Evolutionary conservation across 2,797 vertebrate genomes (phyloP).

Genomic region (Delichon dasypus): DNA sequence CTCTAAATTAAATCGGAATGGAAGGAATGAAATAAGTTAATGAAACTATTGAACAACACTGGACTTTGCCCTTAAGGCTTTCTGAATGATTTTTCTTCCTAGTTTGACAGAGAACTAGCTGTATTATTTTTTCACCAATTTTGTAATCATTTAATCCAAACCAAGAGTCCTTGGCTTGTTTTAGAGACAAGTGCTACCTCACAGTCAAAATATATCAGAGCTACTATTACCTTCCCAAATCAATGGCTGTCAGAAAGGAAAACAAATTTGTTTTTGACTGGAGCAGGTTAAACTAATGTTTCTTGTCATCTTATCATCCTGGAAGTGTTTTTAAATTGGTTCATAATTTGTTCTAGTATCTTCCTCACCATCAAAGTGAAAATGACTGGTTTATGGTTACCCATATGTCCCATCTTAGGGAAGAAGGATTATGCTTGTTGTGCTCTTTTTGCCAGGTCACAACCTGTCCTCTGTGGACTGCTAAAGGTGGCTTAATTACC

Average conservation of each 20-base stretch:
- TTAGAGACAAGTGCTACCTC: not conserved
- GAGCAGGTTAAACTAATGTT: not conserved
- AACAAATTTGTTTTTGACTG: not conserved
- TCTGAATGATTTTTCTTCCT: not conserved
- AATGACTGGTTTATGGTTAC: not conserved
- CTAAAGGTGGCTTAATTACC: not conserved
- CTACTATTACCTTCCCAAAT: not conserved
- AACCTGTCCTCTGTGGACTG: not conserved
- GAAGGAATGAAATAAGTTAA: not conserved
- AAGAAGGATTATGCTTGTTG: not conserved
- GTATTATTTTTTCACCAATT: not conserved
- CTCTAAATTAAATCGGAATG: not conserved
- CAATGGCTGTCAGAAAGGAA: slow-evolving; percentile 11
- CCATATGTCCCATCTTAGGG: not conserved
- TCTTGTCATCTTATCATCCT: not conserved
- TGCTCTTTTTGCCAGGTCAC: not conserved
- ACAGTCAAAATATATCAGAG: slow-evolving; percentile 3
- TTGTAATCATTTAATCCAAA: not conserved
- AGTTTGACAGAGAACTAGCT: not conserved
- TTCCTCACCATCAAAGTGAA: not conserved
- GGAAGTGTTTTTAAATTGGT: not conserved
- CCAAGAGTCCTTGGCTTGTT: not conserved
- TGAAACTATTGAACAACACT: not conserved
- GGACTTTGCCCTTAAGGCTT: not conserved
- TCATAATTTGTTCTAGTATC: not conserved